A percentile compares a stretch with the other conserved stretches of the same genome.
Evolutionary conservation across 2,797 vertebrate species (phyloP).

Genomic region (Betta splendens): DNA sequence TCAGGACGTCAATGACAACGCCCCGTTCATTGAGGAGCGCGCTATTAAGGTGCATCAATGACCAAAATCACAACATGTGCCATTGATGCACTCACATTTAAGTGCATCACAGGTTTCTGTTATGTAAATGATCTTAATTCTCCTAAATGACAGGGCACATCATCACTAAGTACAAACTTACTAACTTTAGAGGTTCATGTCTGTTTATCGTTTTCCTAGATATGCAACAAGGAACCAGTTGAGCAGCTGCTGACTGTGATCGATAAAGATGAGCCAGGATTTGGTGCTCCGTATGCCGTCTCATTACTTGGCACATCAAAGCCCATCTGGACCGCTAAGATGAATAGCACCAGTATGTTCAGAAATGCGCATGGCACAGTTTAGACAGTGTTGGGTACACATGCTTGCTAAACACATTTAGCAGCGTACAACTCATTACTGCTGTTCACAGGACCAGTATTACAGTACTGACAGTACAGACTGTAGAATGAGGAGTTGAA

Average conservation of each 20-base stretch:
- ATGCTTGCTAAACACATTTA: too few species aligned
- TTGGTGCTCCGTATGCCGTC: conserved; percentile 81
- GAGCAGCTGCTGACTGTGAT: conserved; percentile 77
- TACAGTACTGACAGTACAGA: too few species aligned
- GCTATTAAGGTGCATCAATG: conserved; percentile 37
- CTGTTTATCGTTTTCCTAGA: conserved; percentile 48
- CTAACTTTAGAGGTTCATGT: too few species aligned
- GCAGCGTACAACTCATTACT: too few species aligned
- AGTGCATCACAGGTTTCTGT: too few species aligned
- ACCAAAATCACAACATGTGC: background rate
- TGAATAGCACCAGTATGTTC: conserved; percentile 76
- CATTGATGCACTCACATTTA: background rate
- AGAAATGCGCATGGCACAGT: too few species aligned
- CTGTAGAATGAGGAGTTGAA: too few species aligned
- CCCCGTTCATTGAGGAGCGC: conserved; percentile 76
- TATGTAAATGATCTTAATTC: too few species aligned
- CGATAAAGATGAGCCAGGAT: conserved; percentile 84
- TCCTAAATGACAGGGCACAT: too few species aligned
- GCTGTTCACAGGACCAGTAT: too few species aligned
- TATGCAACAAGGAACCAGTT: conserved; percentile 82
- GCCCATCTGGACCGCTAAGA: conserved; percentile 81
- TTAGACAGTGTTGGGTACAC: too few species aligned
- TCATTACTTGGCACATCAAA: conserved; percentile 59
- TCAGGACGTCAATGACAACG: conserved; percentile 88
- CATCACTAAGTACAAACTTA: too few species aligned